Percentiles rank a stretch among this genome's conserved stretches.
phyloP scores from a whole-genome alignment of 2,888 invertebrate genomes.

The Tetrapedia diversipes region DNA sequence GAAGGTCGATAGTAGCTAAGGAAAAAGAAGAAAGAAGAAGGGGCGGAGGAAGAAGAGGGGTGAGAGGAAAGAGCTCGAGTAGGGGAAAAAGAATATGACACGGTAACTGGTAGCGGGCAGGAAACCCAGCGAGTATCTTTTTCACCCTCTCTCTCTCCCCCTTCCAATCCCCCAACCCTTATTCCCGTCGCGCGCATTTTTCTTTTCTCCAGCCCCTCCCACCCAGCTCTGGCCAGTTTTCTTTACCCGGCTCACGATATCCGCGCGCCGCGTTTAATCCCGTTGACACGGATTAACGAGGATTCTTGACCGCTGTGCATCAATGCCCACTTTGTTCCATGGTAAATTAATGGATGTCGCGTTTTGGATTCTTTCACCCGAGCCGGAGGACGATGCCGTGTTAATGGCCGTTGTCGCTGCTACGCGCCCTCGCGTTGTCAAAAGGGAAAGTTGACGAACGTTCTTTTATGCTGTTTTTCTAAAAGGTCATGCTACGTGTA shows the following conservation, averaged over 20 bases:
- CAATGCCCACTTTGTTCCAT: slow-evolving; percentile 63
- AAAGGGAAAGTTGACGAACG: slow-evolving; percentile 42
- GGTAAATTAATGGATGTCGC: slow-evolving; percentile 64
- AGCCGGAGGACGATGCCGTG: slow-evolving; percentile 5
- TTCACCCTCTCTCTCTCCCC: slow-evolving; percentile 23
- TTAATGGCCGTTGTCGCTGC: slow-evolving; percentile 33
- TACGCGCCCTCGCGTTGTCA: slow-evolving; percentile 43
- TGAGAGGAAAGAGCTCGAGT: slow-evolving; percentile 1
- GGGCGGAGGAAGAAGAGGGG: not conserved
- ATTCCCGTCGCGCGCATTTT: slow-evolving; percentile 50
- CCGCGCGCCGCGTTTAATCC: slow-evolving; percentile 63
- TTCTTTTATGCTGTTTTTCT: not conserved
- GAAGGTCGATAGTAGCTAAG: slow-evolving; percentile 11
- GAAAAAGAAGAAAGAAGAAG: not conserved
- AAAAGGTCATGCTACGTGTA: slow-evolving; percentile 28
- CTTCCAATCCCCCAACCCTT: slow-evolving; percentile 16
- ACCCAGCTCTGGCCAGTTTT: slow-evolving; percentile 30
- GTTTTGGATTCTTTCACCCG: slow-evolving; percentile 59
- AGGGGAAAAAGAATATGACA: slow-evolving; percentile 47
- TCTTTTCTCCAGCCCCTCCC: no score
- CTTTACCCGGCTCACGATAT: slow-evolving; percentile 64
- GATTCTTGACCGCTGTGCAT: slow-evolving; percentile 63
- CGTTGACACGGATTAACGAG: slow-evolving; percentile 70
- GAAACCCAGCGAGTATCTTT: slow-evolving; percentile 48
- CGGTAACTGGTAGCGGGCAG: slow-evolving; percentile 31